phyloP scores from a whole-genome alignment of 2,113 vertebrate genomes.

The Protobothrops flavoviridis region DNA sequence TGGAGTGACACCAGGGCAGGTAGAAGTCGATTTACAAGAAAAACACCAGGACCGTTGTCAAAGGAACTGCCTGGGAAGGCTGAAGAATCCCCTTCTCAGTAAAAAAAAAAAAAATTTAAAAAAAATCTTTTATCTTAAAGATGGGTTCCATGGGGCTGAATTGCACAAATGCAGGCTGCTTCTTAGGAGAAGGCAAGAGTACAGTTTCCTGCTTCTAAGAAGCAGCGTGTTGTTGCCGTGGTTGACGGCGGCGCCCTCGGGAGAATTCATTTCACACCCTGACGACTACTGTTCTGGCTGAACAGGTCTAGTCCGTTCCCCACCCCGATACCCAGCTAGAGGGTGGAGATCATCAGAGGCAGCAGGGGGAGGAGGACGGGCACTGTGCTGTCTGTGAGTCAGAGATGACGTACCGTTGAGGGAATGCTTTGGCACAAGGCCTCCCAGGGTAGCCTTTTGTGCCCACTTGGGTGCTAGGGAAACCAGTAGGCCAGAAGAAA shows the following conservation, averaged over 20 bases:
- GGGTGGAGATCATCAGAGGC: neutral
- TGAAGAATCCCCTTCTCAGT: neutral
- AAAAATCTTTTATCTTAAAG: neutral
- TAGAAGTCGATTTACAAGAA: neutral
- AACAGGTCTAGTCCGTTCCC: conserved; percentile 32
- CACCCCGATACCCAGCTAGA: conserved; percentile 25
- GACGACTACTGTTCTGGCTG: conserved; percentile 4
- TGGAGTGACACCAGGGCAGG: neutral
- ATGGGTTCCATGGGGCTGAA: neutral
- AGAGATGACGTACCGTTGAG: conserved; percentile 4
- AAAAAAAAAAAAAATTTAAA: too few relatives aligned
- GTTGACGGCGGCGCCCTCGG: neutral
- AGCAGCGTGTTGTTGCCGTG: neutral
- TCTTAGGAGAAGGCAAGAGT: neutral
- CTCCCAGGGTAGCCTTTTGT: conserved; percentile 12
- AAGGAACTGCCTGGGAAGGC: neutral
- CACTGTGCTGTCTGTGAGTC: neutral
- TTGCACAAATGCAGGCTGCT: neutral
- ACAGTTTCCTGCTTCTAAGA: neutral
- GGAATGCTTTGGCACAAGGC: conserved; percentile 19
- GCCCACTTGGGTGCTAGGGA: conserved; percentile 21
- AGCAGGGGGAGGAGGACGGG: neutral
- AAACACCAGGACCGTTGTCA: neutral
- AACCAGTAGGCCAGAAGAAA: conserved; percentile 21
- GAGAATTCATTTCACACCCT: conserved; percentile 23